Base-by-base conservation (phyloP, 2,113 vertebrate species). In the Tylochromis polylepis region DNA sequence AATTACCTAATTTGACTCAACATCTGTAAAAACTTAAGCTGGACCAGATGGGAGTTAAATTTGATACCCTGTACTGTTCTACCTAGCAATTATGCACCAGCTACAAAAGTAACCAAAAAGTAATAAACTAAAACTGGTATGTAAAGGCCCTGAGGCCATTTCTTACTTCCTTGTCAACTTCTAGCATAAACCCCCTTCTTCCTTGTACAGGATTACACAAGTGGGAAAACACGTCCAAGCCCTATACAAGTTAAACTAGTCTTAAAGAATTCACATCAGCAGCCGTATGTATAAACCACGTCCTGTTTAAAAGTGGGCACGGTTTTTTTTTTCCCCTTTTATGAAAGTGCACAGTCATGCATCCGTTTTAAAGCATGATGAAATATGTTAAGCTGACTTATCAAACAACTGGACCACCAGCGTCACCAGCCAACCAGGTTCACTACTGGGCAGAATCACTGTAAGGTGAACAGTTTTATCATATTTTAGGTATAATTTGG, bases 301-400 rank as follows among this genome's bases (percentile, higher is more conserved):
- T 8, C 2, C 15, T n/a, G 5, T 53, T 15, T 49, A 2, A 72
- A 72, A 11, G 11, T 31, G 6, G 9, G 20, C 31, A 65, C 34
- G 34, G 31, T 5, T 8, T 65, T n/a, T 36, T 38, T 65, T 65
- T 65, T n/a, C n/a, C n/a, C n/a, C 31, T 43, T 10, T 10, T 57
- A 55, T 16, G 82, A 87, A 94, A 90, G 77, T 91, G 93, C 94
- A 80, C 31, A 85, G 92, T 94, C 94, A 94, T 91, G 24, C 80
- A 80, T 90, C 56, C 86, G 82, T 41, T 80, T 82, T 12, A 11
- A 29, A 57, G 22, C 38, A 65, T 89, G 85, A 85, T 87, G 86
- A 11, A 11, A 79, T 79, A 84, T 16, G 49, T 59, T 56, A 81
- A 88, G 18, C 70, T 46, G 65, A 49, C 0, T 92, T 46, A 24